Evolutionary conservation across 2,888 invertebrate species (phyloP), one percentile per base, ranked within the genome.

Genomic region (Nycteola revayana): DNA sequence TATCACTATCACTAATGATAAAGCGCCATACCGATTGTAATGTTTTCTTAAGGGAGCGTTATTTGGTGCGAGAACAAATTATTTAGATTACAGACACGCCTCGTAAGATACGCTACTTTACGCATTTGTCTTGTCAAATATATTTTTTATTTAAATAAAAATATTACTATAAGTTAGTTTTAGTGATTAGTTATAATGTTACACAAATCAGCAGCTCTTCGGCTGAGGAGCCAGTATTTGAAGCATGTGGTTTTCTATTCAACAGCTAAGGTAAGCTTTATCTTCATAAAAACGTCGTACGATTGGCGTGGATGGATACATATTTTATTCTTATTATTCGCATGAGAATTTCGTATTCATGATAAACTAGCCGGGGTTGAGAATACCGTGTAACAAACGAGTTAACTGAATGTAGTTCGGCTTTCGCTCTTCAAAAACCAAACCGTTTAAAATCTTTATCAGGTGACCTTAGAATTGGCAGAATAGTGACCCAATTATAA

Each of bases 241-340:
- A 77, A 71, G 50, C 73, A 73, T 50, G 55, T 78, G 17, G 68
- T 74, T 17, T 74, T 60, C 44, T 83, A 74, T 63, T 86, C 86
- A 1, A 69, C 81, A 8, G 48, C 71, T 3, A 78, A 74, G 77
- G 83, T 83, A 60, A 62, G 75, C 36, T 7, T 21, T 5, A 21
- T n/a, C n/a, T n/a, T n/a, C n/a, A n/a, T n/a, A n/a, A n/a, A n/a
- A n/a, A n/a, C n/a, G n/a, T n/a, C n/a, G n/a, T n/a, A n/a, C n/a
- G n/a, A n/a, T n/a, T n/a, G n/a, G n/a, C n/a, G n/a, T n/a, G n/a
- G n/a, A n/a, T n/a, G n/a, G n/a, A n/a, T n/a, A n/a, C n/a, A n/a
- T n/a, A n/a, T n/a, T n/a, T n/a, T n/a, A n/a, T n/a, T n/a, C n/a
- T n/a, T n/a, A n/a, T n/a, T n/a, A n/a, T n/a, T n/a, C n/a, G n/a